Percentiles rank a stretch among this genome's conserved stretches.
Conservation (phyloP, 2,113 vertebrate genomes). For the Cnemophilus loriae region DNA sequence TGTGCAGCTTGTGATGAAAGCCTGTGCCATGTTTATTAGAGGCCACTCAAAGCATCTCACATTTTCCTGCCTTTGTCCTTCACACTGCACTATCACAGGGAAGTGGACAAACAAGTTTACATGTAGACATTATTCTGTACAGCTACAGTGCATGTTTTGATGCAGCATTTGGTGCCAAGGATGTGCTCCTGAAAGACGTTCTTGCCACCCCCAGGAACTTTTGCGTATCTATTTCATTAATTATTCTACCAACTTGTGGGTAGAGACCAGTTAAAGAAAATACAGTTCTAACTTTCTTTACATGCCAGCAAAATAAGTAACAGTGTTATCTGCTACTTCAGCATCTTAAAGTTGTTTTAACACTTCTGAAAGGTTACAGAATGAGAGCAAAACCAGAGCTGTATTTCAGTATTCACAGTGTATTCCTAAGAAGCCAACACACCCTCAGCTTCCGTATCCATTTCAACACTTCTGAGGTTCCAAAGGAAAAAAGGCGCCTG, state of each 20-base stretch:
- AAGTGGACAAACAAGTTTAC: background rate
- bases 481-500: background rate
- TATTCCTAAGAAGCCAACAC: background rate
- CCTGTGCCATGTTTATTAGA: background rate
- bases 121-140: background rate
- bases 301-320: background rate
- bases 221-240: background rate
- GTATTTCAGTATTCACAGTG: background rate
- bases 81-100: background rate
- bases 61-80: background rate
- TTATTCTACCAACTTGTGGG: background rate
- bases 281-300: background rate
- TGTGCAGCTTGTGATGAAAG: background rate
- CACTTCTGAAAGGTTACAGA: background rate
- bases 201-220: background rate
- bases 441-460: background rate
- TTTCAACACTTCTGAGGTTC: background rate
- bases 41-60: background rate
- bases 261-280: background rate
- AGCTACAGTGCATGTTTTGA: background rate
- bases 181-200: fast-evolving
- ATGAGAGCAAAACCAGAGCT: background rate
- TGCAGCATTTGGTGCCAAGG: background rate
- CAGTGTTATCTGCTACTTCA: background rate
- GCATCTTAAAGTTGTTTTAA: background rate